Evolutionary conservation across 2,113 vertebrate species (phyloP).

Genomic region (Rynchops niger): DNA sequence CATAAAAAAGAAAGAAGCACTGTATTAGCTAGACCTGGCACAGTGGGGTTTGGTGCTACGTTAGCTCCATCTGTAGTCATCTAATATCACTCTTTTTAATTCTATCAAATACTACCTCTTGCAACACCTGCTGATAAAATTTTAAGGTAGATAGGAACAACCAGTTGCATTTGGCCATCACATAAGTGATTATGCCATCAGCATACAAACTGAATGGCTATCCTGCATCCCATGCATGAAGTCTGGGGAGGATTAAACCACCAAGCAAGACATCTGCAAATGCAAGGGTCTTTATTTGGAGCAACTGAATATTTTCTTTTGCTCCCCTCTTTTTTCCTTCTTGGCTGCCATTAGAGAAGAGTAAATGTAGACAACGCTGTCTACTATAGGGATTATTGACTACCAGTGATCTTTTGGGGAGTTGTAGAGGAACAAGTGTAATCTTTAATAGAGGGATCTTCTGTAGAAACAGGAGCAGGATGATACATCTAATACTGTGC

Average conservation of each 20-base stretch:
- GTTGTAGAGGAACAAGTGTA: neutral
- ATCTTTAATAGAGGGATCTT: neutral
- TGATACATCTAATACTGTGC: neutral
- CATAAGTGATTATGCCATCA: neutral
- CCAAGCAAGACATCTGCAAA: neutral
- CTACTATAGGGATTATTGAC: neutral
- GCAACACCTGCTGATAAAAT: neutral
- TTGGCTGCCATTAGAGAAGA: neutral
- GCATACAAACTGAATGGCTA: neutral
- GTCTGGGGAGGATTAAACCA: neutral
- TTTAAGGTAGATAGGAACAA: neutral
- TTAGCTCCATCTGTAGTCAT: constrained; percentile 33
- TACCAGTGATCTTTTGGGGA: neutral
- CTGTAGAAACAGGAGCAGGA: neutral
- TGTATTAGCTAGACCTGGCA: neutral
- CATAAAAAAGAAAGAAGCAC: neutral
- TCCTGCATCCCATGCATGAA: neutral
- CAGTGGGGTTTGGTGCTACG: neutral
- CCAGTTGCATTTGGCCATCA: neutral
- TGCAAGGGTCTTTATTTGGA: neutral
- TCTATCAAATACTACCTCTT: neutral
- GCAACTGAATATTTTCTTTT: neutral
- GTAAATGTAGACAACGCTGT: neutral
- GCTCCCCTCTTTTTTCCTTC: neutral
- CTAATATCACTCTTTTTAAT: neutral